A percentile compares a stretch with the other conserved stretches of the same genome.
Conservation (phyloP, 2,888 invertebrate species). For the Cephus sareptanus region DNA sequence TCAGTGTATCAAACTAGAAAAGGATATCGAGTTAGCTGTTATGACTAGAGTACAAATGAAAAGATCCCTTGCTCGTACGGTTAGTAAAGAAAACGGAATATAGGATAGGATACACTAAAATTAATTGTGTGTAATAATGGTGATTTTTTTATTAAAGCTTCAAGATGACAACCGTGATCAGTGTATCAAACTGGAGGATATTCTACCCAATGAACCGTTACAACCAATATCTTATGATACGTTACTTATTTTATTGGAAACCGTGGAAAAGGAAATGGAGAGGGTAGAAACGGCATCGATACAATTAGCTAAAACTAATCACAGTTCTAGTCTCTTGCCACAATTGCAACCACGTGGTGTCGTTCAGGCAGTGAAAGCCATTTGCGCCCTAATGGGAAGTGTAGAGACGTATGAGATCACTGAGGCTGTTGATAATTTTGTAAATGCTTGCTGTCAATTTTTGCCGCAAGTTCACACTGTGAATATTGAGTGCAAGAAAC, state of each 20-base stretch:
- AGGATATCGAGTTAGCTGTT: constrained; percentile 79
- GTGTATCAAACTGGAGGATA: constrained; percentile 81
- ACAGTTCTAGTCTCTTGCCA: constrained; percentile 58
- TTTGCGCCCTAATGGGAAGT: constrained; percentile 88
- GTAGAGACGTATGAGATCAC: constrained; percentile 91
- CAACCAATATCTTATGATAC: constrained; percentile 84
- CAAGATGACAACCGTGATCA: constrained; percentile 84
- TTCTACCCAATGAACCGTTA: constrained; percentile 80
- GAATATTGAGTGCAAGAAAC: constrained; percentile 66
- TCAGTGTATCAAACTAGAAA: constrained; percentile 91
- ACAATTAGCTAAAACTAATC: constrained; percentile 58
- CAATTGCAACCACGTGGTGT: constrained; percentile 77
- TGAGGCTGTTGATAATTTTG: constrained; percentile 77
- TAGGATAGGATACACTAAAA: constrained; percentile 1
- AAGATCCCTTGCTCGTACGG: constrained; percentile 80
- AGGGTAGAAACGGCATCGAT: constrained; percentile 77
- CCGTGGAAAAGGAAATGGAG: constrained; percentile 83
- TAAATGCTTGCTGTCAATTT: constrained; percentile 71
- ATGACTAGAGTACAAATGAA: constrained; percentile 73
- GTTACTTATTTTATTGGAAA: constrained; percentile 86
- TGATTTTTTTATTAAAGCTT: constrained; percentile 63
- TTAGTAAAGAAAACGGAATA: constrained; percentile 54
- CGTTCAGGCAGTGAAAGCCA: constrained; percentile 91
- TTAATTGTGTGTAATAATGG: constrained; percentile 8
- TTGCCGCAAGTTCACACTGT: constrained; percentile 60